These are phyloP conservation scores for Typhlomys cinereus DNA, from an alignment of 2,113 vertebrate genomes.

Conservation along the genomic window DNA sequence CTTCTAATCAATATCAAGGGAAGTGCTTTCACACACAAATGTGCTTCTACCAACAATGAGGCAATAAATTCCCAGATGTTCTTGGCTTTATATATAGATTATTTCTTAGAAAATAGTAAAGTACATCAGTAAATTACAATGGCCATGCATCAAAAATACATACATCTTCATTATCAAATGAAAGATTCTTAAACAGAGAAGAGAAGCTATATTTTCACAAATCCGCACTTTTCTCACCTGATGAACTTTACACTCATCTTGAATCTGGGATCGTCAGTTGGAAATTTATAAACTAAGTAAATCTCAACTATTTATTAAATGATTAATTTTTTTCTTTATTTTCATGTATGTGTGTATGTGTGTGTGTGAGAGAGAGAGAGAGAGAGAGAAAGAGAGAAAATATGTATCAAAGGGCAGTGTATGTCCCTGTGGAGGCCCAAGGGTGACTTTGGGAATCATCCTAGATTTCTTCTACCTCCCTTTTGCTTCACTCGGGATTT, in stretches of 20 bases:
- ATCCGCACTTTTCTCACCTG: background rate
- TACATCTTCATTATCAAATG: background rate
- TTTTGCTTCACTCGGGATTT: too few species aligned
- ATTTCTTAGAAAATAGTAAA: slow-evolving; percentile 52
- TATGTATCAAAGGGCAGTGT: too few species aligned
- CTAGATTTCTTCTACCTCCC: too few species aligned
- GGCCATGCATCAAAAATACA: background rate
- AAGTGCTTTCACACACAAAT: background rate
- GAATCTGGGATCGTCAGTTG: background rate
- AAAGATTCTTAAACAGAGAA: background rate
- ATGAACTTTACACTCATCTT: background rate
- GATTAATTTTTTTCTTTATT: too few species aligned
- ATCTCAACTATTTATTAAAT: background rate
- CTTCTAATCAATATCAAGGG: background rate
- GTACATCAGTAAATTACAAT: background rate
- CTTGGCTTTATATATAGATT: background rate
- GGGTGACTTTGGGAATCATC: too few species aligned
- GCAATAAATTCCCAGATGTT: slow-evolving; percentile 25
- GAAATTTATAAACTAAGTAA: background rate
- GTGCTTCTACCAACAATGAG: slow-evolving; percentile 9
- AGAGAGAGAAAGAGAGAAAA: too few species aligned
- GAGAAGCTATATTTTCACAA: background rate
- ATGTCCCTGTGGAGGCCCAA: too few species aligned
- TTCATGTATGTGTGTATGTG: too few species aligned
- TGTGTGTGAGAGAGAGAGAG: too few species aligned